Conservation (phyloP, 2,113 vertebrate genomes). For the Hippoglossus stenolepis region DNA sequence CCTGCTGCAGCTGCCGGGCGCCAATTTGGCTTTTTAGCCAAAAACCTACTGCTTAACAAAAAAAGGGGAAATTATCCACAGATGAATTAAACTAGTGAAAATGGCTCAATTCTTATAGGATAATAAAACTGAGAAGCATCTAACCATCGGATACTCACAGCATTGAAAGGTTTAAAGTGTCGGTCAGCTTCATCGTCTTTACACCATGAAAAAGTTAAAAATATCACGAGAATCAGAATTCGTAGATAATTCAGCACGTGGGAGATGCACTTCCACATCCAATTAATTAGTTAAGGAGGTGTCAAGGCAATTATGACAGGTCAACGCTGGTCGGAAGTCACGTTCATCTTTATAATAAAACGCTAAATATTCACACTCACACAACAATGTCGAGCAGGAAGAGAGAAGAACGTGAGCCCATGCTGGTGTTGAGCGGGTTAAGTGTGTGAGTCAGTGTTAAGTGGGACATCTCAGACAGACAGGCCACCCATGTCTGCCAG, state of each 20-base stretch:
- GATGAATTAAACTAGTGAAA: too few species aligned
- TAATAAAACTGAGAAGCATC: too few species aligned
- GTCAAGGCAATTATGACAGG: not conserved
- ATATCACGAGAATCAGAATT: too few species aligned
- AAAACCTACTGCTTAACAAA: not conserved
- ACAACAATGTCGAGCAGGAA: not conserved
- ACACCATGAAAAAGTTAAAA: too few species aligned
- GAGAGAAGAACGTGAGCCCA: not conserved
- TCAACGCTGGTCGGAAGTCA: not conserved
- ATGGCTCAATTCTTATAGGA: too few species aligned
- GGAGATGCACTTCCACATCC: too few species aligned
- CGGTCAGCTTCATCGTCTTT: too few species aligned
- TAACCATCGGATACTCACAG: too few species aligned
- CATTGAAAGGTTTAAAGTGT: too few species aligned
- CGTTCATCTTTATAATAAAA: not conserved
- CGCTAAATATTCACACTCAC: not conserved
- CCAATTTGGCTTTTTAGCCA: conserved; percentile 57
- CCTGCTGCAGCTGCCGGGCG: conserved; percentile 65
- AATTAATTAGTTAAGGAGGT: not conserved
- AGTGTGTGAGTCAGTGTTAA: conserved; percentile 63
- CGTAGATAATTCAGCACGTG: too few species aligned
- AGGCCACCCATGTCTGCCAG: conserved; percentile 63
- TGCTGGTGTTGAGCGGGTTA: conserved; percentile 46
- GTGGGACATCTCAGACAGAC: conserved; percentile 73
- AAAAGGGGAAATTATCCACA: conserved; percentile 1